Evolutionary conservation across 2,113 vertebrate genomes (phyloP), one percentile per base, ranked within the genome.

Genomic region (Andinoacara biseriatus): DNA sequence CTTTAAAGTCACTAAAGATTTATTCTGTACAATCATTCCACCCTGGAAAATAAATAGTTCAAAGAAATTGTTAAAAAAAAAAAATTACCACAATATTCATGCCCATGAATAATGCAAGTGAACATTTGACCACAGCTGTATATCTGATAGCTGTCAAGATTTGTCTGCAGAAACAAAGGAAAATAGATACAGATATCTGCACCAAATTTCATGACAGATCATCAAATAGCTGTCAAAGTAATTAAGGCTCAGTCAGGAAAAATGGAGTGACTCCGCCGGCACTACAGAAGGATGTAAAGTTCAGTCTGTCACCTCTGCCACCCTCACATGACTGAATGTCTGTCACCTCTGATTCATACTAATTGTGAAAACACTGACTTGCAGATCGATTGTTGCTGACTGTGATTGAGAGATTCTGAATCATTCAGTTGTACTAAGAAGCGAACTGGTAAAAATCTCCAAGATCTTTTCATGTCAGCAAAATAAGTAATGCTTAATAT

Each of bases 341-440:
- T 75, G 76, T 86, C 88, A 78, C 35, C 5, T 85, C 80, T 43
- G 67, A 78, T 26, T 83, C 75, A 61, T 63, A 88, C 63, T 65
- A 56, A 90, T 78, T 92, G 84, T 80, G 85, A 92, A 94, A 92
- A 56, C 76, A 74, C 83, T 11, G 10, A 86, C 38, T 81, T 67
- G 49, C 86, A 76, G 57, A 74, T n/a, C 65, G 35, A 81, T 74
- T 77, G 61, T 24, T 82, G 90, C 87, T 91, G 90, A 92, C 65
- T 11, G 57, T 67, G 17, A 67, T 38, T 49, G 69, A 84, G 59
- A 79, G 5, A 69, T 43, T 76, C 31, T 86, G 82, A 91, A 56
- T 91, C 88, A 88, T 24, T 86, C 7, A 22, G 10, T n/a, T 14
- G 18, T 17, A 29, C 40, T 75, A 77, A 84, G 62, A 87, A 74